Conservation (phyloP, 2,113 vertebrate species). For the Archilochus colubris region DNA sequence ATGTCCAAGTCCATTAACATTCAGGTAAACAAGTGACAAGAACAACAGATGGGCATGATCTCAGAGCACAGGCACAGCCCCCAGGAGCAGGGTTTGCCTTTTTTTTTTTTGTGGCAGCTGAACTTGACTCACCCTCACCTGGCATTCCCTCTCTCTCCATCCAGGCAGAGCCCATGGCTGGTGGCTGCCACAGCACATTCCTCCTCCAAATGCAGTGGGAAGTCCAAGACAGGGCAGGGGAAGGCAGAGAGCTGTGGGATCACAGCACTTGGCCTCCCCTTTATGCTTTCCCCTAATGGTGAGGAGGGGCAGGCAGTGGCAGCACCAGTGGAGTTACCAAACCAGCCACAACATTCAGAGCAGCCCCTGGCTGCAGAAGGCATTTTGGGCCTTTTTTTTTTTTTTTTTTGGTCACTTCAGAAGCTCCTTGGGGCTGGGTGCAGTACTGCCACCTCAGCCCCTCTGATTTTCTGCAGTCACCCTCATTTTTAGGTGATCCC, state of each 20-base stretch:
- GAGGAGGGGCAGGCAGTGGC: background rate
- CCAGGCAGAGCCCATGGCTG: fast-evolving
- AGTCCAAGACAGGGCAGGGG: background rate
- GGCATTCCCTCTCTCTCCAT: background rate
- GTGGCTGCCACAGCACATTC: fast-evolving
- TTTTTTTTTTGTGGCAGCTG: background rate
- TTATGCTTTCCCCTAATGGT: background rate
- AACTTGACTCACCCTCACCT: fast-evolving
- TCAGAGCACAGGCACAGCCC: background rate
- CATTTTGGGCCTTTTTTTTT: background rate
- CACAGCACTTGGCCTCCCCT: background rate
- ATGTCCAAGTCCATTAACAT: slow-evolving; percentile 48
- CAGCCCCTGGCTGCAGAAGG: fast-evolving
- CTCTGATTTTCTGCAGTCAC: background rate
- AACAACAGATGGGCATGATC: slow-evolving; percentile 57
- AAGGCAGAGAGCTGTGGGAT: background rate
- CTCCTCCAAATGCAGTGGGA: background rate
- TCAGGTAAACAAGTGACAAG: slow-evolving; percentile 62
- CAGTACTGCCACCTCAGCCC: background rate
- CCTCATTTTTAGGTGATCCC: background rate
- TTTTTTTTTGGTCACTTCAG: background rate
- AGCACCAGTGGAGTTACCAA: background rate
- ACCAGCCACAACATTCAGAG: background rate
- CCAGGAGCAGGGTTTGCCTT: background rate
- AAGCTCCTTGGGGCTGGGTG: fast-evolving